Base-by-base conservation (phyloP, 1,140 invertebrate species). In the Euschistus heros region DNA sequence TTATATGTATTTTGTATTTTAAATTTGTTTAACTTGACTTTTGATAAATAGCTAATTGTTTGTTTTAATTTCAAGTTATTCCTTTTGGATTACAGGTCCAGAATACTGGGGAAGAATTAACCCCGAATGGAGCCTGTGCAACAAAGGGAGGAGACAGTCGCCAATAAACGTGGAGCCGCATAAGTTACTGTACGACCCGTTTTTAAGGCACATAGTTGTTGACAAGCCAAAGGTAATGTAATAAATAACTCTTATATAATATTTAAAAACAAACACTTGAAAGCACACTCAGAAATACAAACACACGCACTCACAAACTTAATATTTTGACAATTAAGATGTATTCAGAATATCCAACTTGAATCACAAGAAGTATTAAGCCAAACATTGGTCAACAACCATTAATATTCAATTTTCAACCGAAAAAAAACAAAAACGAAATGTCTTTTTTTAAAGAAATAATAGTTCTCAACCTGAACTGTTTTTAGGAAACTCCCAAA, bases 81-180 rank as follows among this genome's bases (percentile, higher is more conserved):
- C n/a, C n/a, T n/a, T n/a, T n/a, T n/a, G n/a, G n/a, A 5, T 69
- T 69, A 22, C 81, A 97, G 94, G 94, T 78, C 92, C 94, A 44
- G 86, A 88, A 63, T 97, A 95, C 79, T 97, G 94, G 95, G 94
- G 94, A 50, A 80, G 96, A 65, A 90, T 97, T 74, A 96, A 97
- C 80, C 92, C 91, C 0, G 90, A 96, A 74, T 98, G 95, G 95
- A 88, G 86, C 72, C 86, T 98, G 79, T 98, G 95, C 79, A 91
- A 86, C 72, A 91, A 92, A 75, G 95, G 95, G 22, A 81, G 87
- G 64, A 81, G 92, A 66, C 94, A 98, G 76, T 96, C 92, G 63
- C 95, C 95, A 18, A 93, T 98, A 70, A 91, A 98, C 78, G 87
- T 98, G 64, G 91, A 96, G 72, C 94, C 95, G 7, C 86, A 88